phyloP scores from a whole-genome alignment of 2,113 vertebrate genomes.

The Felis chaus region DNA sequence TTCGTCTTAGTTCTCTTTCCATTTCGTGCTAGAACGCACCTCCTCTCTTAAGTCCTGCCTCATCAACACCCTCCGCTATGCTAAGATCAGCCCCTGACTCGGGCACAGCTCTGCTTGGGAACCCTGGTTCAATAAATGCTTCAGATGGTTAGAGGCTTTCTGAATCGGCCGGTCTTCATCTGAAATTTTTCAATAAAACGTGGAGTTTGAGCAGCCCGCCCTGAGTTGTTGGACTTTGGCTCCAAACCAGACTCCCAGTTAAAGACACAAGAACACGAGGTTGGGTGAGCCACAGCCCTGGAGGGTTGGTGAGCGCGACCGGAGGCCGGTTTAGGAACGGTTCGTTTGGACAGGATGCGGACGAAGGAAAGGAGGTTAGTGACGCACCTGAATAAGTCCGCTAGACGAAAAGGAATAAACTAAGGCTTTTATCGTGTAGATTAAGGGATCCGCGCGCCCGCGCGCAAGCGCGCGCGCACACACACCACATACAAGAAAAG shows the following conservation, averaged over 20 bases:
- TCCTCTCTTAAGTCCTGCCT: neutral
- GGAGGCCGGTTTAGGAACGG: neutral
- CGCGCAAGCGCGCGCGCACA: neutral
- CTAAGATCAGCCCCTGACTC: neutral
- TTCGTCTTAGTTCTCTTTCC: neutral
- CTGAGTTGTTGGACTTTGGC: neutral
- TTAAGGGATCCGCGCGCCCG: neutral
- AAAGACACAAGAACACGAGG: neutral
- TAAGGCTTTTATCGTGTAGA: neutral
- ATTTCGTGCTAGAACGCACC: neutral
- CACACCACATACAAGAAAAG: neutral
- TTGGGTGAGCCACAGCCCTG: neutral
- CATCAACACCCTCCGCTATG: neutral
- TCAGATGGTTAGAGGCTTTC: neutral
- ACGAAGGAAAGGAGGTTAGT: neutral
- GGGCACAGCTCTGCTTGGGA: neutral
- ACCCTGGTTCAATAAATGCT: neutral
- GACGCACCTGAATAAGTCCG: constrained; percentile 64
- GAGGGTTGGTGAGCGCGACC: neutral
- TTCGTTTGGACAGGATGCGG: neutral
- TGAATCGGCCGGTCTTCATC: neutral
- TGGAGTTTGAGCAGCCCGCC: neutral
- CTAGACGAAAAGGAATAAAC: neutral
- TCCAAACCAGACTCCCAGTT: neutral
- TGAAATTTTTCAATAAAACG: neutral